phyloP scores from a whole-genome alignment of 2,888 invertebrate species.

The Pardosa pseudoannulata region DNA sequence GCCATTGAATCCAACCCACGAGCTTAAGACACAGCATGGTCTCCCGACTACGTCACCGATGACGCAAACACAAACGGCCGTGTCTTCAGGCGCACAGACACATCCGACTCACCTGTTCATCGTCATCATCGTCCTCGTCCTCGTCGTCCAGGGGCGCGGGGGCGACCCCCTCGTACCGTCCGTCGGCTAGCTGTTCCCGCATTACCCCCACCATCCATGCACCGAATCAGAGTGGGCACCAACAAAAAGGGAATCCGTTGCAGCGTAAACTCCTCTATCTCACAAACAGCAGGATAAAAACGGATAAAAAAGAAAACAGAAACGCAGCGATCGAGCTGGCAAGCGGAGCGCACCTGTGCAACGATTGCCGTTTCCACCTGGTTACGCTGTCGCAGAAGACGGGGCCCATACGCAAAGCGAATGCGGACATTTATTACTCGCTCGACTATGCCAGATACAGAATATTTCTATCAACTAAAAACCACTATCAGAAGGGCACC shows the following conservation, averaged over 20 bases:
- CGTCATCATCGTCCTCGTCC: background rate
- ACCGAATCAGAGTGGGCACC: background rate
- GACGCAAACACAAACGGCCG: background rate
- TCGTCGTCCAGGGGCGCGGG: background rate
- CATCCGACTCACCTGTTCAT: conserved; percentile 34
- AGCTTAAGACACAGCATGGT: no score
- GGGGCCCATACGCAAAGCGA: background rate
- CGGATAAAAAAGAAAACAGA: no score
- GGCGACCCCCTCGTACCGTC: conserved; percentile 15
- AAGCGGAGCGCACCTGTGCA: background rate
- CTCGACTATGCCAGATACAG: no score
- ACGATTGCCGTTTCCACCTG: background rate
- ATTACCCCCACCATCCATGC: conserved; percentile 30
- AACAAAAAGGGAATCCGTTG: no score
- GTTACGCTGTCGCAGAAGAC: background rate
- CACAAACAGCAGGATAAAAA: no score
- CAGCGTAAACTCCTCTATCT: no score
- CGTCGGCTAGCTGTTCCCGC: conserved; percentile 22
- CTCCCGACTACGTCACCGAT: no score
- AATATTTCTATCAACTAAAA: no score
- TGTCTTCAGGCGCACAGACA: background rate
- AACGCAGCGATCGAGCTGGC: background rate
- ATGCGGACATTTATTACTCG: no score
- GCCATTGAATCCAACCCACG: no score
- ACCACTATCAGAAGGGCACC: no score